Evolutionary conservation across 2,797 vertebrate species (phyloP), one percentile per base, ranked within the genome.

Genomic region (Gadopsis bispinosus): DNA sequence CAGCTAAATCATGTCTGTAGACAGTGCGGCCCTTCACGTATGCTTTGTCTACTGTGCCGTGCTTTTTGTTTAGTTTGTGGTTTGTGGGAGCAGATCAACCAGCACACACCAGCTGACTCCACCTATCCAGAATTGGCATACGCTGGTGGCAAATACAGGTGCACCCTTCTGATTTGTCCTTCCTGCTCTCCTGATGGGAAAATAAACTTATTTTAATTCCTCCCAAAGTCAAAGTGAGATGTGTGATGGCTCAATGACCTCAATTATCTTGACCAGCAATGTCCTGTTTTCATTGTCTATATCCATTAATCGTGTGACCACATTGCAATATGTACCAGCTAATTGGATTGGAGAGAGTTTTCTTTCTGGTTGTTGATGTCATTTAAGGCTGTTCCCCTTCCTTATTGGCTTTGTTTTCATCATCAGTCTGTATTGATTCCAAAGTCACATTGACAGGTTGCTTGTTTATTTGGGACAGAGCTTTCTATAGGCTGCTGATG

Each of bases 261-360:
- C 77, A 83, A 80, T 84, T 88, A 87, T 71, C 71, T 69, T 17
- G 51, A 62, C 66, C 72, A 70, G 55, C 47, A 58, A 80, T 66
- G 62, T 75, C 65, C 74, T 72, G 29, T 75, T 65, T 78, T 51
- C n/a, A 54, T 60, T 31, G 70, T 67, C 81, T 61, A 37, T 75
- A 63, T 69, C 45, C 69, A 87, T 86, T 54, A 85, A 86, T 83
- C 7, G 9, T 31, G 33, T 12, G 48, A 64, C 47, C 66, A 37
- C 39, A 39, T 33, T 47, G 50, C 62, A 80, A 78, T 76, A 48
- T n/a, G 35, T 73, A 73, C 81, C 69, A 58, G 56, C 41, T 88
- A 89, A 88, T 85, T 85, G 66, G 83, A 75, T 78, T 70, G 45
- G 0, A 63, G 81, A 77, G 73, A 66, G 7, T 58, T 71, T 78